Base-by-base conservation (phyloP, 2,888 invertebrate genomes). In the Cacoxenus indagator region DNA sequence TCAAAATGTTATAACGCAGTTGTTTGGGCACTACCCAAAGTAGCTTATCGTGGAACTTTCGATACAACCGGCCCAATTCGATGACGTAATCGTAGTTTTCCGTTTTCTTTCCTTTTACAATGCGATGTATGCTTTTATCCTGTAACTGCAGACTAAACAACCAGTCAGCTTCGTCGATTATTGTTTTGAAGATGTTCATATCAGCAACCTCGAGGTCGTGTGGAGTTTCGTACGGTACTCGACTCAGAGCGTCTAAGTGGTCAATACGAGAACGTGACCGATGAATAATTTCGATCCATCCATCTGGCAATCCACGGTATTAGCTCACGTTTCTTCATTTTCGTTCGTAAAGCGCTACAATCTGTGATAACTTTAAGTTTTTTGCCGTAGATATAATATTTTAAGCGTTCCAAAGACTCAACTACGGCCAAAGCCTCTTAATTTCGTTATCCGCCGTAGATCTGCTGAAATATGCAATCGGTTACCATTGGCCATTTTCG, bases 341-440 rank as follows among this genome's bases (percentile, higher is more conserved):
- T 48, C 17, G 22, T 17, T 17, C 17, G n/a, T n/a, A n/a, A n/a
- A n/a, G n/a, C n/a, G n/a, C n/a, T n/a, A n/a, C n/a, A n/a, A n/a
- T n/a, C n/a, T n/a, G n/a, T n/a, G n/a, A n/a, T n/a, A n/a, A n/a
- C n/a, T n/a, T n/a, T n/a, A n/a, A n/a, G n/a, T n/a, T n/a, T n/a
- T n/a, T n/a, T n/a, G n/a, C n/a, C n/a, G n/a, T n/a, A n/a, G n/a
- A n/a, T n/a, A n/a, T n/a, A n/a, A n/a, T n/a, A n/a, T n/a, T n/a
- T n/a, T n/a, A n/a, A n/a, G n/a, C n/a, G n/a, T n/a, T n/a, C n/a
- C n/a, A n/a, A n/a, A n/a, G n/a, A n/a, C 14, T 29, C 85, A 67
- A 67, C 65, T 9, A 65, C 65, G 1, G 71, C 70, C 27, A 70
- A 57, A 0, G 84, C 83, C 65, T 86, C 77, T 76, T 67, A 22